phyloP scores from a whole-genome alignment of 2,797 vertebrate species.

The Myiotriccus ornatus region DNA sequence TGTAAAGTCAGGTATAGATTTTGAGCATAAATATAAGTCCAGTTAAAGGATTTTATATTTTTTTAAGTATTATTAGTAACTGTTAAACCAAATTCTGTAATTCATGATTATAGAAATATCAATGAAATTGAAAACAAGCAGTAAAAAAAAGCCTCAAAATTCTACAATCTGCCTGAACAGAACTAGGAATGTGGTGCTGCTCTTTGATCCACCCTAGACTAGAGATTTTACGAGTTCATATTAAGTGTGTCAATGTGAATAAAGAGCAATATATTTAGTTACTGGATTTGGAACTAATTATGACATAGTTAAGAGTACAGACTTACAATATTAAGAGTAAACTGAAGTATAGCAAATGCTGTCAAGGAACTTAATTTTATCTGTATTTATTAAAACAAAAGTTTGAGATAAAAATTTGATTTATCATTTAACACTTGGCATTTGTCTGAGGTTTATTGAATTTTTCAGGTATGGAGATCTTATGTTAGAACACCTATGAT shows the following conservation, averaged over 20 bases:
- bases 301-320: neutral
- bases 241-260: neutral
- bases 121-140: neutral
- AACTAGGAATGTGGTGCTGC: rapidly evolving
- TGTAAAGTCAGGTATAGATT: neutral
- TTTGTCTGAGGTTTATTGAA: neutral
- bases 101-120: neutral
- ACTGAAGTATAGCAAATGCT: neutral
- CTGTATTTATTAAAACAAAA: neutral
- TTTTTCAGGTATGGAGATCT: neutral
- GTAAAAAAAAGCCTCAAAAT: neutral
- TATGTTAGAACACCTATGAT: neutral
- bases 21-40: neutral
- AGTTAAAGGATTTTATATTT: neutral
- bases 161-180: neutral
- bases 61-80: neutral
- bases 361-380: neutral
- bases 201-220: neutral
- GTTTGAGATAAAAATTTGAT: neutral
- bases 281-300: neutral
- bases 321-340: neutral
- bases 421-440: neutral
- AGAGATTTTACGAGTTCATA: neutral
- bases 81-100: neutral
- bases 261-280: neutral